Base-by-base conservation (phyloP, 2,113 vertebrate genomes). In the Urocynchramus pylzowi region DNA sequence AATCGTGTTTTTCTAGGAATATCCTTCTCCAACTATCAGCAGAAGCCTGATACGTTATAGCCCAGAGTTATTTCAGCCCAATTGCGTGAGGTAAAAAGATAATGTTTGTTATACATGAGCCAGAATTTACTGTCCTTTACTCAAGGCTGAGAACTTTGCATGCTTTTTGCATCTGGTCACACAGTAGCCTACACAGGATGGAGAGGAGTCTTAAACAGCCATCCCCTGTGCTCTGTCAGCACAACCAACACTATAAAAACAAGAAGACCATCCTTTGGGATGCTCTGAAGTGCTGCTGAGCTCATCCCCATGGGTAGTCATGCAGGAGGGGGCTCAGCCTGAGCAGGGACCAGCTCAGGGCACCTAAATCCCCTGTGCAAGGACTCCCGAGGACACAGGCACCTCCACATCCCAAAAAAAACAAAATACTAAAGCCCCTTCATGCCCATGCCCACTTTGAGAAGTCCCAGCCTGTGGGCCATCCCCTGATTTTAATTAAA, bases 1-100 rank as follows among this genome's bases (percentile, higher is more conserved):
- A 95, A 87, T 71, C 20, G 15, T 39, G 47, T 49, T 94, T 94
- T 94, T 35, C 49, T 70, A 61, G 27, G 37, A 92, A 60, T 84
- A 80, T 57, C 86, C 59, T 71, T 31, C 49, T 71, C 39, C 41
- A 89, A 22, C 64, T 59, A 42, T 33, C 73, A 76, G 22, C 35
- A 16, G 87, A 44, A 71, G 52, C 39, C 73, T 24, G 35, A 23
- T 10, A 45, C 0, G 0, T 49, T 74, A 39, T 2, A 87, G 73
- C 37, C 74, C n/a, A 56, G 52, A 37, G 87, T 68, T 67, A 89
- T 56, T 92, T 59, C 64, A 94, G 42, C 69, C 87, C 86, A 81
- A 5, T 5, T 71, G 35, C 1, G 2, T 16, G 60, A 90, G 26
- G 57, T 45, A 86, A 45, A 70, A 91, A 24, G 16, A 90, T 64